phyloP scores from a whole-genome alignment of 2,888 invertebrate genomes.

The Argyresthia albistria region DNA sequence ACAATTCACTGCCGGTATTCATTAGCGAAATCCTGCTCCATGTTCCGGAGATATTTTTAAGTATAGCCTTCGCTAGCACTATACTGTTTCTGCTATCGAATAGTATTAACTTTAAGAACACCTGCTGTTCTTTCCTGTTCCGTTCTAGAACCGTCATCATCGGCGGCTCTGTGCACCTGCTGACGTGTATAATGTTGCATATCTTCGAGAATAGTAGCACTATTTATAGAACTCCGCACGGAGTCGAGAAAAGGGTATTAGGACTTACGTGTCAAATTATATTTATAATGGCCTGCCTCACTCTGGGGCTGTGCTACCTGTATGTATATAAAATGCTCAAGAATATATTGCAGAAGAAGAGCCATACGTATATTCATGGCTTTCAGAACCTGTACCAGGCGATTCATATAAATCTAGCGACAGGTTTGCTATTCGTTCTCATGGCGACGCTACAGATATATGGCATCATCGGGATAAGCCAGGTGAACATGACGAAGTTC shows the following conservation, averaged over 20 bases:
- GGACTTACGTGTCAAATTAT: conserved; percentile 87
- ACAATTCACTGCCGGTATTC: conserved; percentile 82
- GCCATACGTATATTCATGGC: conserved; percentile 84
- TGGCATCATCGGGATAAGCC: conserved; percentile 71
- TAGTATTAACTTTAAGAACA: conserved; percentile 82
- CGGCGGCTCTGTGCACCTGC: conserved; percentile 84
- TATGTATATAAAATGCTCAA: conserved; percentile 86
- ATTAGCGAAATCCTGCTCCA: conserved; percentile 88
- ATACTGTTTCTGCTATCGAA: conserved; percentile 88
- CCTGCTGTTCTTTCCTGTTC: conserved; percentile 78
- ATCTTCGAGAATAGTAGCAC: conserved; percentile 77
- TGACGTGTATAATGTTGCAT: conserved; percentile 87
- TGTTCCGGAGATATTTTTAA: conserved; percentile 88
- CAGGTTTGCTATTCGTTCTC: conserved; percentile 86
- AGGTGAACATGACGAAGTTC: conserved; percentile 75
- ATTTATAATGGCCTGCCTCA: conserved; percentile 87
- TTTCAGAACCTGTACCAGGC: conserved; percentile 88
- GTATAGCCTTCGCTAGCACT: conserved; percentile 90
- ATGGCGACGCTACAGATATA: conserved; percentile 89
- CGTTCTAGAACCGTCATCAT: conserved; percentile 84
- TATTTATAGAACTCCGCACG: conserved; percentile 53
- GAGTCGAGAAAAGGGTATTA: conserved; percentile 73
- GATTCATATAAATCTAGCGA: conserved; percentile 90
- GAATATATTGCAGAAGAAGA: conserved; percentile 81
- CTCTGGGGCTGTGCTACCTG: conserved; percentile 87